Evolutionary conservation across 2,797 vertebrate genomes (phyloP).

Genomic region (Pseudopleuronectes americanus): DNA sequence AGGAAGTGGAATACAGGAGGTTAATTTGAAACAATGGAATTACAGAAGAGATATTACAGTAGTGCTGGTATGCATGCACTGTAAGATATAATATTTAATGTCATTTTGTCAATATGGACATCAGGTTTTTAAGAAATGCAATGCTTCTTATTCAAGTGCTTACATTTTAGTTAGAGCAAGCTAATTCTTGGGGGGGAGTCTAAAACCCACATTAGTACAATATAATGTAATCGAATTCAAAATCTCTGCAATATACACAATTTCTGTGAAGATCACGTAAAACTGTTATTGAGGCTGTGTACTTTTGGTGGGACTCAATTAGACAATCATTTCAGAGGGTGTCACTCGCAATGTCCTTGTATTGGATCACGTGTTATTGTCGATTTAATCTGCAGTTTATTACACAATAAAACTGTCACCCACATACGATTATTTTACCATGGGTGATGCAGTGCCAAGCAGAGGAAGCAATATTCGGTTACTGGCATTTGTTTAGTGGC

Average conservation of each 20-base stretch:
- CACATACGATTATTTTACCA: constrained; percentile 27
- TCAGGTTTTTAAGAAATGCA: neutral
- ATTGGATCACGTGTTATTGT: constrained; percentile 28
- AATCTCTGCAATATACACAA: neutral
- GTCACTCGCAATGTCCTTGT: constrained; percentile 13
- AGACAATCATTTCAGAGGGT: constrained; percentile 19
- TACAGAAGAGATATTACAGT: constrained; percentile 6
- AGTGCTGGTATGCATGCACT: neutral
- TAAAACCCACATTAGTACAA: neutral
- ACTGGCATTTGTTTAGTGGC: constrained; percentile 19
- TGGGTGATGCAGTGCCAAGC: constrained; percentile 29
- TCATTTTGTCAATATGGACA: neutral
- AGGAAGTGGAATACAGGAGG: constrained; percentile 40
- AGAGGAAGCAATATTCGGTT: constrained; percentile 32
- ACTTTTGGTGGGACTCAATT: constrained; percentile 16
- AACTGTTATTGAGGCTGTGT: neutral
- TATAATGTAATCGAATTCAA: neutral
- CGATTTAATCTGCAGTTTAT: constrained; percentile 32
- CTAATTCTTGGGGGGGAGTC: neutral
- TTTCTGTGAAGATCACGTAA: constrained; percentile 12
- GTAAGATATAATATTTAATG: neutral
- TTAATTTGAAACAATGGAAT: constrained; percentile 33
- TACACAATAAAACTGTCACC: constrained; percentile 26
- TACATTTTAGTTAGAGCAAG: neutral
- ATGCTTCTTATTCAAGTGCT: neutral